phyloP scores from a whole-genome alignment of 37 sponge, comb jelly and placozoan genomes.

The Theonella swinhoei region DNA sequence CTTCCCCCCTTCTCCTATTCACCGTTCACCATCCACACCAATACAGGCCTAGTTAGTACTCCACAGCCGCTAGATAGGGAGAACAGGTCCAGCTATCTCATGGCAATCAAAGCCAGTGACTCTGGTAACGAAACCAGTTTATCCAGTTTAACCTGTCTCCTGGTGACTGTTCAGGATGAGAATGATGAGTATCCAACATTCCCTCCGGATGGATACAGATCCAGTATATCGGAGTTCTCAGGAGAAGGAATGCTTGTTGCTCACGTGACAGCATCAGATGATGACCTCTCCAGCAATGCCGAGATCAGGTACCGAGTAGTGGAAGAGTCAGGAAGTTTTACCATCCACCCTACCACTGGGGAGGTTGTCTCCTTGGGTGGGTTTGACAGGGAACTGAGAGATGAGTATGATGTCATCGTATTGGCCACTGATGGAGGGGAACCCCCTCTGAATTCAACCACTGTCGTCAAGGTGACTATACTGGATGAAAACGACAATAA shows the following conservation, averaged over 20 bases:
- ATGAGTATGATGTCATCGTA: conserved; percentile 58
- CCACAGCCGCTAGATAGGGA: conserved; percentile 53
- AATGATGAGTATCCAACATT: conserved; percentile 78
- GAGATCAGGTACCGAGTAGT: conserved; percentile 29
- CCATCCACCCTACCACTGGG: conserved; percentile 57
- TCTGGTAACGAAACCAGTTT: conserved; percentile 2
- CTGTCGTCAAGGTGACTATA: conserved; percentile 55
- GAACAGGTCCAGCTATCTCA: conserved; percentile 18
- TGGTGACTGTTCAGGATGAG: conserved; percentile 51
- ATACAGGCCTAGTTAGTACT: conserved; percentile 43
- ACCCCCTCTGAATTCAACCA: conserved; percentile 38
- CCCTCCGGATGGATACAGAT: conserved; percentile 7
- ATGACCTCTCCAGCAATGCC: conserved; percentile 62
- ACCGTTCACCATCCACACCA: background rate
- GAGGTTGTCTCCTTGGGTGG: conserved; percentile 25
- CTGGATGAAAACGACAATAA: conserved; percentile 79
- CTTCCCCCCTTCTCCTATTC: background rate
- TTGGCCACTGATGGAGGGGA: conserved; percentile 67
- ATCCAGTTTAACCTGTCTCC: conserved; percentile 35
- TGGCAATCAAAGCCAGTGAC: conserved; percentile 56
- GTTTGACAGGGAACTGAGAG: conserved; percentile 45
- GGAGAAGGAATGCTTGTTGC: conserved; percentile 13
- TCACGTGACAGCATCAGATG: conserved; percentile 46
- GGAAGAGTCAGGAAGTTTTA: conserved; percentile 34
- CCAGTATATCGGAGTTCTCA: conserved; percentile 40